Conservation (phyloP, 1,140 invertebrate species). For the Solenopsis fugax region DNA sequence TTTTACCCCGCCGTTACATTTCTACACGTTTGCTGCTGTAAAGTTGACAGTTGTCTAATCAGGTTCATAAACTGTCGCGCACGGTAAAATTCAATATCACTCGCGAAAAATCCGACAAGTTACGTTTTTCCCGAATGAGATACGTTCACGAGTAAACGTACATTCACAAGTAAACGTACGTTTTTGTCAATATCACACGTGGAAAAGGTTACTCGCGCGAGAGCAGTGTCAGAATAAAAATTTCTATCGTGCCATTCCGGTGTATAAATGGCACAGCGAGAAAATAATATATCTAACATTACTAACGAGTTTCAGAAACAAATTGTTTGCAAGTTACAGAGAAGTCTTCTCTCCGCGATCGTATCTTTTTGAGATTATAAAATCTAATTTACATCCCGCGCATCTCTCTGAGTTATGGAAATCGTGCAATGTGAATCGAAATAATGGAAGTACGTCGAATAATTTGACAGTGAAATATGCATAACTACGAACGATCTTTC, state of each 20-base stretch:
- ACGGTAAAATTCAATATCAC: background rate
- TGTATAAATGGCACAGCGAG: background rate
- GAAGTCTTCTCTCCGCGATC: background rate
- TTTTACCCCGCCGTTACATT: background rate
- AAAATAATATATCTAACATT: background rate
- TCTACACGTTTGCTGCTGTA: background rate
- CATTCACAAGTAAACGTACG: background rate
- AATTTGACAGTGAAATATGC: background rate
- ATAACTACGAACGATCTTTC: background rate
- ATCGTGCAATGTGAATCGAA: background rate
- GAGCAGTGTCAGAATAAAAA: background rate
- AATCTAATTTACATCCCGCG: background rate
- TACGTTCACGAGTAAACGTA: background rate
- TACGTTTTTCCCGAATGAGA: background rate
- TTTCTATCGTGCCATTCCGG: background rate
- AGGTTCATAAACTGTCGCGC: background rate
- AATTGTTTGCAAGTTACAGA: background rate
- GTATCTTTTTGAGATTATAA: background rate
- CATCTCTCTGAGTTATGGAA: background rate
- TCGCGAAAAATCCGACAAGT: background rate
- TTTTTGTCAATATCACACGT: background rate
- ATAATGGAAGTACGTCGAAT: too few species aligned
- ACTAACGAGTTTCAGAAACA: background rate
- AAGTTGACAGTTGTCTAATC: constrained; percentile 8
- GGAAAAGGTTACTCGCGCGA: background rate